A percentile compares a stretch with the other conserved stretches of the same genome.
These are phyloP conservation scores for Himalopsyche tibetana DNA, from an alignment of 2,888 invertebrate genomes.

Conservation along the genomic window DNA sequence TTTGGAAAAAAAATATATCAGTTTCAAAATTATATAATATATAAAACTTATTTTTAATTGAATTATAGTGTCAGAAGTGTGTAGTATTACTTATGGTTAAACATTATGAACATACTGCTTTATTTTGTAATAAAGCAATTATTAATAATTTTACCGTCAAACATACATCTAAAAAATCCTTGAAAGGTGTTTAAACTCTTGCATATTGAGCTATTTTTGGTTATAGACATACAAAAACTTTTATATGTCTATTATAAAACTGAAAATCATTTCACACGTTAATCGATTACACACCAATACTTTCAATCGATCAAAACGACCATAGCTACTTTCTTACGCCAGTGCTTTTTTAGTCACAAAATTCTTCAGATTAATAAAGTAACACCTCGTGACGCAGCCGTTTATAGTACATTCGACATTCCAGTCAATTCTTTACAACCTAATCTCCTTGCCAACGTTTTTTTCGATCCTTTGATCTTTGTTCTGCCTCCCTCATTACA, in stretches of 20 bases:
- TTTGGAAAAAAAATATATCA: too few relatives aligned
- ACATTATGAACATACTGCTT: too few relatives aligned
- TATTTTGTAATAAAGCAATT: too few relatives aligned
- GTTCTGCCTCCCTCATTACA: conserved; percentile 62
- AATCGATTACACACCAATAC: conserved; percentile 42
- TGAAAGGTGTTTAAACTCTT: too few relatives aligned
- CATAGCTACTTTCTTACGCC: conserved; percentile 46
- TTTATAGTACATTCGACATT: conserved; percentile 65
- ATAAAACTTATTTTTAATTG: too few relatives aligned
- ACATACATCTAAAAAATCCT: too few relatives aligned
- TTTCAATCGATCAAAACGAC: neutral
- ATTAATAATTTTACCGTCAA: too few relatives aligned
- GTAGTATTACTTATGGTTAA: too few relatives aligned
- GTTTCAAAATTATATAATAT: too few relatives aligned
- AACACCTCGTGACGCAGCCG: conserved; percentile 58
- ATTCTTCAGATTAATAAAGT: conserved; percentile 62
- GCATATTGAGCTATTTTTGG: too few relatives aligned
- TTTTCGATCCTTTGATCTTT: conserved; percentile 56
- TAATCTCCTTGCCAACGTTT: conserved; percentile 51
- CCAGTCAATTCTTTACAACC: conserved; percentile 64
- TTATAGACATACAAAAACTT: neutral
- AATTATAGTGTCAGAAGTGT: too few relatives aligned
- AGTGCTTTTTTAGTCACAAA: conserved; percentile 49
- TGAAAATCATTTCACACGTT: conserved; percentile 33
- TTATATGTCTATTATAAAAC: conserved; percentile 13